Conservation (phyloP, 2,797 vertebrate genomes). For the Onychomys arenicola region DNA sequence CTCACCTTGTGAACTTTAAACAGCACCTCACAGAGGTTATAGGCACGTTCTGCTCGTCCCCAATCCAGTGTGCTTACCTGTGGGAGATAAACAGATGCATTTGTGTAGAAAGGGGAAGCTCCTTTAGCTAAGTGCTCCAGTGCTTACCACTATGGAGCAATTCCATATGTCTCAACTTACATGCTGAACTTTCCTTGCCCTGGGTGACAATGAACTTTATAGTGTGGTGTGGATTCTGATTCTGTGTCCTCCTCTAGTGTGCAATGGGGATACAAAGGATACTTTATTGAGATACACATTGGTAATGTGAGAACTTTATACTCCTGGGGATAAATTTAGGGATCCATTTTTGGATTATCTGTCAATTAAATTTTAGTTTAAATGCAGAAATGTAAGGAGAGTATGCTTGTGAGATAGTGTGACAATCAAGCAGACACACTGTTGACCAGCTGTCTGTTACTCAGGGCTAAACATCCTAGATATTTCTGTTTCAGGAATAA, state of each 20-base stretch:
- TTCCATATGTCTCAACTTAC: neutral
- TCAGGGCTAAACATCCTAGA: neutral
- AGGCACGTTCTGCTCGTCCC: conserved; percentile 93
- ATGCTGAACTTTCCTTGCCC: neutral
- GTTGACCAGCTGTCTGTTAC: neutral
- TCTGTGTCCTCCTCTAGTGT: fast-evolving
- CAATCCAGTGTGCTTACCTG: conserved; percentile 94
- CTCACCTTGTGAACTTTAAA: conserved; percentile 98
- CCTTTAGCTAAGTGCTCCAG: neutral
- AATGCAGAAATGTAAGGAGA: neutral
- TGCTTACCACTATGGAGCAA: fast-evolving
- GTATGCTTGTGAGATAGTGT: neutral
- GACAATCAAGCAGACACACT: neutral
- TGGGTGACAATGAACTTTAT: neutral
- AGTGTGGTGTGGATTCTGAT: fast-evolving
- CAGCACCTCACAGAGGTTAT: conserved; percentile 98
- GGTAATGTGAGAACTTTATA: neutral
- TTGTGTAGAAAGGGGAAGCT: conserved; percentile 6
- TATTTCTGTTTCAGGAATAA: neutral
- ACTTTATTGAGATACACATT: too few relatives aligned
- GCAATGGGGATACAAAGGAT: neutral
- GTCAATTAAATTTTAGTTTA: neutral
- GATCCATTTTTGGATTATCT: neutral
- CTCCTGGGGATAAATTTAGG: too few relatives aligned
- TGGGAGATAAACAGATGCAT: conserved; percentile 72